Percentiles rank a stretch among this genome's conserved stretches.
phyloP scores from a whole-genome alignment of 2,113 vertebrate genomes.

The Apodemus sylvaticus region DNA sequence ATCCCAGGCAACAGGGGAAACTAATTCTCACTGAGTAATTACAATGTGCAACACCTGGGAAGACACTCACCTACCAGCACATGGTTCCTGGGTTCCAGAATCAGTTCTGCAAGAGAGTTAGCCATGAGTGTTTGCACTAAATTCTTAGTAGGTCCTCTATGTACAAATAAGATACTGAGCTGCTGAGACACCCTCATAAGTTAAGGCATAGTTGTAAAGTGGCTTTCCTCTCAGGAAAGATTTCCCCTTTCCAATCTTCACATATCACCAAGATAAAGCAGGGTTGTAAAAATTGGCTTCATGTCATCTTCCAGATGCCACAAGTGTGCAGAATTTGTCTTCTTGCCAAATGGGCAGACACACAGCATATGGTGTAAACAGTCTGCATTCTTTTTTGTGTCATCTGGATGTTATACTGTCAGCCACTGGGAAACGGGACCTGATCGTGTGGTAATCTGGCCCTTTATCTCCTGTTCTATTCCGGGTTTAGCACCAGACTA shows the following conservation, averaged over 20 bases:
- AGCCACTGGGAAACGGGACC: background rate
- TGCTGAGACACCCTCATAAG: background rate
- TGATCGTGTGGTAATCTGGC: accelerated
- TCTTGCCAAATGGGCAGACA: background rate
- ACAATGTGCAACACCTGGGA: too few relatives aligned
- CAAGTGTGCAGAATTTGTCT: background rate
- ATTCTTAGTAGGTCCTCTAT: too few relatives aligned
- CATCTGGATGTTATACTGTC: background rate
- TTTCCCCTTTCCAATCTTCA: background rate
- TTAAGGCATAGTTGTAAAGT: background rate
- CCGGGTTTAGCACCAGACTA: background rate
- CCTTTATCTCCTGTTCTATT: background rate
- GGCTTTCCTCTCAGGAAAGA: too few relatives aligned
- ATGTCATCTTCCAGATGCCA: background rate
- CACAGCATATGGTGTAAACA: background rate
- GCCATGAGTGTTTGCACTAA: too few relatives aligned
- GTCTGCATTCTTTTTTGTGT: accelerated
- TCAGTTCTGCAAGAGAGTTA: too few relatives aligned
- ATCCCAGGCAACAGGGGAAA: too few relatives aligned
- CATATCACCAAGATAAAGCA: background rate
- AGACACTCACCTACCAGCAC: too few relatives aligned
- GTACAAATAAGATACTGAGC: background rate
- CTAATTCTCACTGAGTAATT: too few relatives aligned
- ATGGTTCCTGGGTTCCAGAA: too few relatives aligned
- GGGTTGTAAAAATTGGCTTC: background rate